A percentile compares a stretch with the other conserved stretches of the same genome.
Conservation (phyloP, 2,797 vertebrate species). For the Notoglanidium macrostoma region DNA sequence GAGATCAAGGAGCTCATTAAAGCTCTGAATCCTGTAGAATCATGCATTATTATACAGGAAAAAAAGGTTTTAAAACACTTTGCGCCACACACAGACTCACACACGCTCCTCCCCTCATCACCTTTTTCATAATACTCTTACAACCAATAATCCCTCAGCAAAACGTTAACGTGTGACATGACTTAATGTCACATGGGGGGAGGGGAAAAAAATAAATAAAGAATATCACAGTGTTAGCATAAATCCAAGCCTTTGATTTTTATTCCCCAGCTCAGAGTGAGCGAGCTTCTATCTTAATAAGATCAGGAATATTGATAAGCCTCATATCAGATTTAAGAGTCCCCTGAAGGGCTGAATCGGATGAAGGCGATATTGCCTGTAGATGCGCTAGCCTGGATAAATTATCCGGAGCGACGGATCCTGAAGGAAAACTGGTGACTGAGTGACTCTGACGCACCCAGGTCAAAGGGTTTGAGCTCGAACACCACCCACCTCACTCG, state of each 20-base stretch:
- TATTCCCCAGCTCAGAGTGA: slow-evolving; percentile 21
- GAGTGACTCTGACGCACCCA: neutral
- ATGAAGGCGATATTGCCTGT: neutral
- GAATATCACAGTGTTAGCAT: slow-evolving; percentile 21
- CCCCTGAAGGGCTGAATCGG: neutral
- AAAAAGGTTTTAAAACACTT: neutral
- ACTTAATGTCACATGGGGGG: slow-evolving; percentile 1
- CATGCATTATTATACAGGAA: neutral
- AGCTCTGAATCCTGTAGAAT: neutral
- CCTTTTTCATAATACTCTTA: slow-evolving; percentile 36
- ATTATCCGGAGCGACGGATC: neutral
- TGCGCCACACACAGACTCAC: neutral
- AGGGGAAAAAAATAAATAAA: neutral
- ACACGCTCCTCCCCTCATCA: slow-evolving; percentile 18
- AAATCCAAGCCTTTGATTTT: slow-evolving; percentile 29
- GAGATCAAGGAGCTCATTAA: neutral
- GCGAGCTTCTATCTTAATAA: slow-evolving; percentile 10
- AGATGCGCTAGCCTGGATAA: neutral
- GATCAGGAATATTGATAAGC: slow-evolving; percentile 33
- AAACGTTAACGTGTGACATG: neutral
- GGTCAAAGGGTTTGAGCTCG: slow-evolving; percentile 21
- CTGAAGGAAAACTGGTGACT: neutral
- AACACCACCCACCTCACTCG: neutral
- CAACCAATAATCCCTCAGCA: slow-evolving; percentile 22
- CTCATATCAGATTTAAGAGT: slow-evolving; percentile 3